Conservation (phyloP, 2,113 vertebrate species). For the western clawed frog (Xenopus tropicalis) region DNA sequence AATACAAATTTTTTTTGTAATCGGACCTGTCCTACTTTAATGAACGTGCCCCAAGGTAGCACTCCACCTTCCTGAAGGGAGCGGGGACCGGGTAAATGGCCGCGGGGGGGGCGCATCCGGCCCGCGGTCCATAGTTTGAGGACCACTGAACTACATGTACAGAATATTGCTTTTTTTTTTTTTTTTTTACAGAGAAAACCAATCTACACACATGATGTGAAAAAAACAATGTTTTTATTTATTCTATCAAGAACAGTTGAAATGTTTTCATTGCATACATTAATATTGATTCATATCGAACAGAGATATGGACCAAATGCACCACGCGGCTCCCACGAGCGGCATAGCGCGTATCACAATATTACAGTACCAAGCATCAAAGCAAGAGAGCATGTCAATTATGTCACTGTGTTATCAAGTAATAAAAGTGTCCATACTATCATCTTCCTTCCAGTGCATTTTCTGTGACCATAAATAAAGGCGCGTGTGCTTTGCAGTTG, state of each 20-base stretch:
- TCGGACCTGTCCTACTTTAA: too few relatives aligned
- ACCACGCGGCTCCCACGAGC: constrained; percentile 71
- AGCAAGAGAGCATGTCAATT: constrained; percentile 70
- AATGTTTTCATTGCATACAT: constrained; percentile 74
- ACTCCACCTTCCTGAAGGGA: too few relatives aligned
- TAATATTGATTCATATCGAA: constrained; percentile 73
- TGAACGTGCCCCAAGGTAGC: too few relatives aligned
- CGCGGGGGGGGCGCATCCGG: too few relatives aligned
- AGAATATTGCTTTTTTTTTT: too few relatives aligned
- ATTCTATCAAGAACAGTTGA: constrained; percentile 73
- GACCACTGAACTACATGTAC: too few relatives aligned
- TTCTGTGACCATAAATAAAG: constrained; percentile 66
- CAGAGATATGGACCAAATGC: constrained; percentile 74
- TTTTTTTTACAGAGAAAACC: too few relatives aligned
- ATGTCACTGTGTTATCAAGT: constrained; percentile 67
- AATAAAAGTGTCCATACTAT: constrained; percentile 59
- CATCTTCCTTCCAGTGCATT: constrained; percentile 73
- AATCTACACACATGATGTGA: too few relatives aligned
- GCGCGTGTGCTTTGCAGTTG: constrained; percentile 69
- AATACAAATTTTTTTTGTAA: too few relatives aligned
- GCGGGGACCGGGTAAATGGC: too few relatives aligned
- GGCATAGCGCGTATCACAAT: constrained; percentile 73
- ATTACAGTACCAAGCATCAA: constrained; percentile 79
- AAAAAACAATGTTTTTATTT: constrained; percentile 65
- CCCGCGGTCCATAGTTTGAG: too few relatives aligned